phyloP scores from a whole-genome alignment of 2,888 invertebrate genomes.

The Tanypteryx hageni region DNA sequence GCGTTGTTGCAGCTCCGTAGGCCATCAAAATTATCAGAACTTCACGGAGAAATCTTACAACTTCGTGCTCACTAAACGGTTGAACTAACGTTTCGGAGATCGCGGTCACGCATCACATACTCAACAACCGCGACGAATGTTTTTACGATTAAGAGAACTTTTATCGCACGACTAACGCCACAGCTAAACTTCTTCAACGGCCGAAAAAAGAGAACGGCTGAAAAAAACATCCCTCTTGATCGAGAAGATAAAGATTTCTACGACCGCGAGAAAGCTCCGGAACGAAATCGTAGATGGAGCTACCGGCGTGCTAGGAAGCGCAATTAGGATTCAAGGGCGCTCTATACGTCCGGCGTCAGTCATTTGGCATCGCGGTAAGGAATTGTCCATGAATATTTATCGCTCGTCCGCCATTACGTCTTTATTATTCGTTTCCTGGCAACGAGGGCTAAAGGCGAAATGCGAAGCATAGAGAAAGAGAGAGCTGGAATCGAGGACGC shows the following conservation, averaged over 20 bases:
- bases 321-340: constrained; percentile 6
- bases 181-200: too few species aligned
- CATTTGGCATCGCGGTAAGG: background rate
- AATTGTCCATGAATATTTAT: constrained; percentile 21
- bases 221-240: too few species aligned
- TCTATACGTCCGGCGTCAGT: background rate
- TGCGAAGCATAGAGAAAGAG: background rate
- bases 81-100: too few species aligned
- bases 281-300: background rate
- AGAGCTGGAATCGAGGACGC: background rate
- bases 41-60: too few species aligned
- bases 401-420: constrained; percentile 3
- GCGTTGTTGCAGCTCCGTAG: too few species aligned
- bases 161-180: too few species aligned
- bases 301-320: background rate
- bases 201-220: too few species aligned
- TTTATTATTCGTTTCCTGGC: constrained; percentile 32
- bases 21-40: too few species aligned
- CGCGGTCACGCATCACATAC: too few species aligned
- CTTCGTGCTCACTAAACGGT: too few species aligned
- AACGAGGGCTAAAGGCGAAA: background rate
- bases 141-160: too few species aligned
- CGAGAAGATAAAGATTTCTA: background rate
- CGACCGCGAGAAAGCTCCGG: background rate
- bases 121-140: too few species aligned